Base-by-base conservation (phyloP, 2,888 invertebrate genomes). In the Tetranychus piercei region DNA sequence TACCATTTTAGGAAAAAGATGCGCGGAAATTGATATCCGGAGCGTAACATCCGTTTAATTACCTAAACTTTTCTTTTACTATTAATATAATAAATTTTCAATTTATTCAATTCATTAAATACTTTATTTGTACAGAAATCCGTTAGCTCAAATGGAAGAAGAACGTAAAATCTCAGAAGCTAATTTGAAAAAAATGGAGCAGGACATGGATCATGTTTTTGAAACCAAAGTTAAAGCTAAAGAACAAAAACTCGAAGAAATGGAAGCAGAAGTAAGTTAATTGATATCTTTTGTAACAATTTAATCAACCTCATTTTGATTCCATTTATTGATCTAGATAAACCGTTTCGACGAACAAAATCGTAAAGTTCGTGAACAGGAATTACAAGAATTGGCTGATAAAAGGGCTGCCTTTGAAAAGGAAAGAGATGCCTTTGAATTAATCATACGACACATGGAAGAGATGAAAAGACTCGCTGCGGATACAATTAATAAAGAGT, bases 111-210 rank as follows among this genome's bases (percentile, higher is more conserved):
- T 55, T 70, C n/a, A 45, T 75, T 65, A 73, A 76, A 71, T 75
- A n/a, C 66, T 67, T 75, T 74, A 43, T 55, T 71, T 9, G 83
- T 84, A 22, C 84, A 92, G 92, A 88, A 97, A 97, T 85, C 99
- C 99, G 72, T 85, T 99, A 82, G 93, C 95, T 75, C 95, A 95
- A 84, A 92, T 99, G 90, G 97, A 97, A 82, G 95, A 96, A 82
- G 97, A 97, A 82, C 94, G 94, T 83, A 88, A 91, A 77, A 94
- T 95, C 81, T 96, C 97, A 80, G 94, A 95, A 82, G 87, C 88
- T 78, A 94, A 94, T 84, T 93, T 96, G 91, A 95, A 95, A 85
- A 95, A 95, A 83, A 94, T 94, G 93, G 96, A 97, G 83, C 89
- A 89, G 69, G 96, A 96, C 83, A 94, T 97, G 94, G 96, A 97